phyloP scores from a whole-genome alignment of 2,888 invertebrate species.

The Adelphocoris suturalis region DNA sequence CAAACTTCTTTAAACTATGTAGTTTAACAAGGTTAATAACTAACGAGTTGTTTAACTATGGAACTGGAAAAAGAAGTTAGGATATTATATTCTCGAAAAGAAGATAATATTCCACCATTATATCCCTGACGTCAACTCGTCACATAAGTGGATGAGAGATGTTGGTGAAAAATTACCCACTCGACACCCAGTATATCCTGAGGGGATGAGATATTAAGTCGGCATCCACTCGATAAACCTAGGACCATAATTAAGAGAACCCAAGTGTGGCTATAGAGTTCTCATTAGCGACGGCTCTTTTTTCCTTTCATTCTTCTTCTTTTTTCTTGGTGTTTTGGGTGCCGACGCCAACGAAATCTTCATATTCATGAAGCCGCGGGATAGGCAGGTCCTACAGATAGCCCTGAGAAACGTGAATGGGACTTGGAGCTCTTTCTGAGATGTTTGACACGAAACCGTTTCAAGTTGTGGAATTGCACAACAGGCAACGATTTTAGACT shows the following conservation, averaged over 20 bases:
- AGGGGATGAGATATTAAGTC: slow-evolving; percentile 16
- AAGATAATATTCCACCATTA: too few species aligned
- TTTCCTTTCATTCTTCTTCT: background rate
- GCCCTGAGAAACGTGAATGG: background rate
- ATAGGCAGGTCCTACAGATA: slow-evolving; percentile 14
- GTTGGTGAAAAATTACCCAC: slow-evolving; percentile 11
- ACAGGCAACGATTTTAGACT: background rate
- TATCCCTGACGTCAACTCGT: background rate
- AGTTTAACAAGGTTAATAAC: too few species aligned
- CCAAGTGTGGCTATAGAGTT: slow-evolving; percentile 6
- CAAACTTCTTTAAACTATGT: too few species aligned
- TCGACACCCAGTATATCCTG: slow-evolving; percentile 34
- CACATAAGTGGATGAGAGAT: background rate
- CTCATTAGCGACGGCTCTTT: slow-evolving; percentile 8
- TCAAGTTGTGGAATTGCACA: background rate
- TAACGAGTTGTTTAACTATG: too few species aligned
- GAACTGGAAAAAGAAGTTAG: too few species aligned
- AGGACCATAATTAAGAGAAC: slow-evolving; percentile 30
- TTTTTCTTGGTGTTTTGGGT: background rate
- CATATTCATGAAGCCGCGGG: slow-evolving; percentile 19
- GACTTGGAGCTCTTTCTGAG: background rate
- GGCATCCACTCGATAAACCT: slow-evolving; percentile 26
- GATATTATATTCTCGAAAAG: too few species aligned
- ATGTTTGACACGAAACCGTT: background rate
- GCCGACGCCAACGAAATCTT: slow-evolving; percentile 7